Percentiles rank a stretch among this genome's conserved stretches.
phyloP scores from a whole-genome alignment of 2,797 vertebrate genomes.

The Octomys mimax region DNA sequence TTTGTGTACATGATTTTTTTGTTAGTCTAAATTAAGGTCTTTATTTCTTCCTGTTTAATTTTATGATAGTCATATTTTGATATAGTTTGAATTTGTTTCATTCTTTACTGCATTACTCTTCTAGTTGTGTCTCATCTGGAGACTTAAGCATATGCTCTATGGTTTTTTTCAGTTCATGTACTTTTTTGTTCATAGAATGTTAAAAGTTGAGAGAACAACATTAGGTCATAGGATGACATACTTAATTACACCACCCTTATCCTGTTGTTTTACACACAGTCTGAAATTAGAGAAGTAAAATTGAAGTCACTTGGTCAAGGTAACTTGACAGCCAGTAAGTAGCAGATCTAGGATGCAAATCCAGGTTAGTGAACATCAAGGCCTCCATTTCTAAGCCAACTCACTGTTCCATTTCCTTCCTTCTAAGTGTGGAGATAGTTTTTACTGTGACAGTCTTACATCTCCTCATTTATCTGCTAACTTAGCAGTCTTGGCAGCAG shows the following conservation, averaged over 20 bases:
- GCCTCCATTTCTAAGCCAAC: neutral
- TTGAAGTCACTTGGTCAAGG: slow-evolving; percentile 19
- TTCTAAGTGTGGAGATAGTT: neutral
- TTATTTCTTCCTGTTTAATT: slow-evolving; percentile 55
- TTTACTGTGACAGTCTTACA: neutral
- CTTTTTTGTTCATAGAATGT: neutral
- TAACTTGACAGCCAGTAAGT: slow-evolving; percentile 28
- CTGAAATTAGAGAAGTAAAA: slow-evolving; percentile 29
- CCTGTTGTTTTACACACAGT: slow-evolving; percentile 25
- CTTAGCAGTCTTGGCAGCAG: neutral
- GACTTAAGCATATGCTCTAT: slow-evolving; percentile 4
- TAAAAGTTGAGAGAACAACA: slow-evolving; percentile 39
- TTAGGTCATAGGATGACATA: neutral
- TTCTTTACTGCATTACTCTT: slow-evolving; percentile 20
- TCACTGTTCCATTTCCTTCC: neutral
- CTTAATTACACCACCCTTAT: neutral
- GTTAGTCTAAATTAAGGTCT: slow-evolving; percentile 24
- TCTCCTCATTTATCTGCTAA: slow-evolving; percentile 11
- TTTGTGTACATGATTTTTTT: neutral
- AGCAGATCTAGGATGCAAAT: neutral
- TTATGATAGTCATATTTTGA: neutral
- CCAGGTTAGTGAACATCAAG: neutral
- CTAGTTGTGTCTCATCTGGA: slow-evolving; percentile 22
- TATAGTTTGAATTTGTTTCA: slow-evolving; percentile 24
- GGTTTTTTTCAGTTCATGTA: slow-evolving; percentile 35